Evolutionary conservation across 2,888 invertebrate genomes (phyloP), one percentile per base, ranked within the genome.

Genomic region (Torymus aiolomorphi): DNA sequence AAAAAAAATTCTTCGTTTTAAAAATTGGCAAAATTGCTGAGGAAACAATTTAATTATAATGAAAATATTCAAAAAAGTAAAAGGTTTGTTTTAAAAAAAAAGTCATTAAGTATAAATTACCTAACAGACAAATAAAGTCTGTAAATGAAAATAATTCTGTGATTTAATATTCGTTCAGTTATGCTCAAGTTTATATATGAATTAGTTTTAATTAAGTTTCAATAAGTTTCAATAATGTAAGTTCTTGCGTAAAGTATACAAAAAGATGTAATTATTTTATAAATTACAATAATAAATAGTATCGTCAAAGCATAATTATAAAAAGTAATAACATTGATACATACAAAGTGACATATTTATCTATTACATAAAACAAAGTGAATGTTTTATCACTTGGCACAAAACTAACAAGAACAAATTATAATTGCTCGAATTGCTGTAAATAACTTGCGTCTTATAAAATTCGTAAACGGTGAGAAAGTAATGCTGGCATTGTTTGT

Each of bases 141-240:
- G 79, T 77, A 74, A 52, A 80, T 65, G 76, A 78, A 83, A 85
- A 81, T 81, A 80, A 57, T 84, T 84, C 85, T 86, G 86, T 87
- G 86, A 87, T 86, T 86, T 80, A 74, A 77, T 78, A 84, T 85
- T 84, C 84, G 85, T 86, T 87, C 86, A 86, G 84, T 86, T 85
- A 85, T 83, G 84, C 85, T 87, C 85, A 85, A 85, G 84, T 83
- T 81, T 66, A 75, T 72, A 69, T 54, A 67, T 69, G 71, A 76
- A 67, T 71, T 66, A 79, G 62, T 78, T 78, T 18, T 24, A 56
- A 80, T 70, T 80, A 67, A 79, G 80, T 80, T 69, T 80, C 51
- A 67, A 59, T 80, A 70, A 83, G 83, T 80, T 79, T 70, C 63
- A 83, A 76, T 56, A 71, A 52, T 78, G 14, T 56, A 69, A 69